Evolutionary conservation across 1,140 invertebrate genomes (phyloP).

Genomic region (Bombus waltoni): DNA sequence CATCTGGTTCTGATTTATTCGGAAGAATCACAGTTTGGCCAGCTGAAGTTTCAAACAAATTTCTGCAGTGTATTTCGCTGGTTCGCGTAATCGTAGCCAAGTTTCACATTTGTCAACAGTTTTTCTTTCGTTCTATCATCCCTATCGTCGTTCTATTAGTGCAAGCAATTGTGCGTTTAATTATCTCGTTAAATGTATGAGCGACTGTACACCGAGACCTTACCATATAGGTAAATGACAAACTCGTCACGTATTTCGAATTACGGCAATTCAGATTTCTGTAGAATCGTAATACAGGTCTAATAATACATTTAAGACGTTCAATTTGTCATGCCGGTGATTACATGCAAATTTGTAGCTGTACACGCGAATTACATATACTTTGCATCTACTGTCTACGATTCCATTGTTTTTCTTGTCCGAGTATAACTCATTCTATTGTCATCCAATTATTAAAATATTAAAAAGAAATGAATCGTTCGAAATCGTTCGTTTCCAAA

Average conservation of each 20-base stretch:
- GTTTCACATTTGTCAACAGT: slow-evolving; percentile 41
- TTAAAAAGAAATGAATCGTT: not conserved
- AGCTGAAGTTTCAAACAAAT: slow-evolving; percentile 38
- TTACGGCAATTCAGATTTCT: slow-evolving; percentile 17
- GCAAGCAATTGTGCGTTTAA: slow-evolving; percentile 30
- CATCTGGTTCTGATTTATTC: slow-evolving; percentile 12
- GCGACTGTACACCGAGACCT: not conserved
- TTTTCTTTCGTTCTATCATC: slow-evolving; percentile 40
- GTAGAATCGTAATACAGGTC: slow-evolving; percentile 1
- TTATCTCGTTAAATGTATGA: slow-evolving; percentile 51
- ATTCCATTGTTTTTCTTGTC: not conserved
- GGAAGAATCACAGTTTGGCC: slow-evolving; percentile 23
- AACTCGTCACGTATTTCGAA: slow-evolving; percentile 19
- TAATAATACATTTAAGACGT: slow-evolving; percentile 53
- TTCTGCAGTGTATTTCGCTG: slow-evolving; percentile 34
- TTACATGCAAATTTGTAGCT: not conserved
- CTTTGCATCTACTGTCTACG: too few relatives aligned
- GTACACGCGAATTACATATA: too few relatives aligned
- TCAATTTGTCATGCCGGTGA: slow-evolving; percentile 29
- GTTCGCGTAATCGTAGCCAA: slow-evolving; percentile 45
- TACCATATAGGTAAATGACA: not conserved
- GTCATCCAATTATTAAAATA: not conserved
- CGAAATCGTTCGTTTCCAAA: not conserved
- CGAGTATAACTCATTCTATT: not conserved
- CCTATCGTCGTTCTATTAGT: slow-evolving; percentile 34